These are phyloP conservation scores for Myotis davidii DNA, from an alignment of 2,113 vertebrate species.

Conservation along the genomic window DNA sequence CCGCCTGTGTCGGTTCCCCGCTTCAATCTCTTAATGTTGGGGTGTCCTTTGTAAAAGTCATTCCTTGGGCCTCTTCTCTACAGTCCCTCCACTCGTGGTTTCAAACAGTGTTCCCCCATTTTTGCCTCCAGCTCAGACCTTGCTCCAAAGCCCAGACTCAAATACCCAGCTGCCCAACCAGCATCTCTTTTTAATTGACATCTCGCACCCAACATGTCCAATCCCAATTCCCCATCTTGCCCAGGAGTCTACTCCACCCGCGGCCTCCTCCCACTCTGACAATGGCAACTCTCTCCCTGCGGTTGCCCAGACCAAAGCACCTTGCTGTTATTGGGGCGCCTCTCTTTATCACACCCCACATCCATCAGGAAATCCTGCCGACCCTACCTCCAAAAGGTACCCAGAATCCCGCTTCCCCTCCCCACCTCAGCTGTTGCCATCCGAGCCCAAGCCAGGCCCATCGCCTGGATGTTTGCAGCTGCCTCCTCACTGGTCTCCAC, in stretches of 20 bases:
- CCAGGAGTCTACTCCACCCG: background rate
- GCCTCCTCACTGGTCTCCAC: background rate
- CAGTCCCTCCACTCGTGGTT: background rate
- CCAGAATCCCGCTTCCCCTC: background rate
- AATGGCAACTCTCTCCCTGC: background rate
- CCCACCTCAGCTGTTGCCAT: background rate
- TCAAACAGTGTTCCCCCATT: background rate
- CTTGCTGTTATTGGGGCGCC: background rate
- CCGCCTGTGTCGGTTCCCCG: background rate
- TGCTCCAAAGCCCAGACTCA: background rate
- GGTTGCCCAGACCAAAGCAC: background rate
- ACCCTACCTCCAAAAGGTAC: background rate
- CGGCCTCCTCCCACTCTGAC: too few relatives aligned
- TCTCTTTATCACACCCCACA: background rate
- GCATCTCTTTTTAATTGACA: background rate
- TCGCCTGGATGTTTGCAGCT: accelerated
- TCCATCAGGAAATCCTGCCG: background rate
- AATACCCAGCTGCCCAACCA: background rate
- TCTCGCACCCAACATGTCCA: background rate
- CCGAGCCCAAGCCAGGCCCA: background rate
- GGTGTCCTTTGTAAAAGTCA: background rate
- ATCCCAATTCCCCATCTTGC: background rate
- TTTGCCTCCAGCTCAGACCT: background rate
- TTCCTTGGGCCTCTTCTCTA: background rate
- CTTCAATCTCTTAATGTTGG: background rate